Evolutionary conservation across 2,888 invertebrate species (phyloP), one percentile per base, ranked within the genome.

Genomic region (Drosophila fulvimacula): DNA sequence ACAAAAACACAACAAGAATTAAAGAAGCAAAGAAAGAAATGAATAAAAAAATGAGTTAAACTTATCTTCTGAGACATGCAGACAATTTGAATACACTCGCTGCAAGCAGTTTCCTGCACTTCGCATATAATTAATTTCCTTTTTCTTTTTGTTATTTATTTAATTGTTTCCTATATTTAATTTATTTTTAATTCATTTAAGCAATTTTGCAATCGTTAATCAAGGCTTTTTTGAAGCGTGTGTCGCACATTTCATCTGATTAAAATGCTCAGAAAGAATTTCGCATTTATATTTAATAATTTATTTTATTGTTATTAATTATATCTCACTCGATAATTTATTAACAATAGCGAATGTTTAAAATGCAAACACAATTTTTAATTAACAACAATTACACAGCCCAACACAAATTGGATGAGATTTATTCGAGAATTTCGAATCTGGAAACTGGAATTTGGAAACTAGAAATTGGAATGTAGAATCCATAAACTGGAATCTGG

Each of bases 241-340:
- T 1, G 6, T 32, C 17, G n/a, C 46, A 10, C 46, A 46, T 46
- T 46, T 46, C 3, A 27, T 46, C 19, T 21, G 51, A 24, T 38
- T 27, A n/a, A 24, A 38, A 24, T n/a, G 36, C 36, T 17, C 24
- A 38, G n/a, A n/a, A 24, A 52, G 11, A 48, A 1, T 21, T 51
- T 51, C 15, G 55, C 32, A 42, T n/a, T 42, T 56, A 30, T 42
- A 32, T 42, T 17, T 24, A 36, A 13, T n/a, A 19, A 41, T 6
- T n/a, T 30, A n/a, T 46, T 57, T 46, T 36, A 44, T 27, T 11
- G 24, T 17, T 46, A 34, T 17, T 44, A 36, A 57, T 36, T 57
- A 46, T 57, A 55, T 39, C 41, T 6, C 41, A 21, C 30, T 21
- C 19, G 55, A 19, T 30, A 55, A 55, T 55, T 55, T 13, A 41